Conservation (phyloP, 2,888 invertebrate species). For the Apamea epomidion region DNA sequence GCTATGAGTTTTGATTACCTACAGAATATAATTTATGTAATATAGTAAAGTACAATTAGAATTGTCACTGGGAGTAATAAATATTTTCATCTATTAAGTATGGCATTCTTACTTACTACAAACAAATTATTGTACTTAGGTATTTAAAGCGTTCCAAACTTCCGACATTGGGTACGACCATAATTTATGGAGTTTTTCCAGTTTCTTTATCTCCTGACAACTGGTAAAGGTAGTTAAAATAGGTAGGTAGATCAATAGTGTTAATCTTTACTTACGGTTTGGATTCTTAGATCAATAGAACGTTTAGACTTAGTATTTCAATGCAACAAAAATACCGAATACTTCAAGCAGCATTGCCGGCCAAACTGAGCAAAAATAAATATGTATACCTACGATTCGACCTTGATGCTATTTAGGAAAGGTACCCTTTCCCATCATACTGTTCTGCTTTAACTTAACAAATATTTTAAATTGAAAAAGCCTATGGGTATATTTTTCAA, state of each 20-base stretch:
- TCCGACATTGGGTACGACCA: too few relatives aligned
- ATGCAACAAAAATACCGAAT: neutral
- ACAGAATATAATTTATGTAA: neutral
- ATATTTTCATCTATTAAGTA: neutral
- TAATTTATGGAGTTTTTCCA: too few relatives aligned
- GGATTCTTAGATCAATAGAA: neutral
- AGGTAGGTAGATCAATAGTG: neutral
- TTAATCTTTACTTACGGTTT: conserved; percentile 22
- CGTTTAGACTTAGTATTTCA: too few relatives aligned
- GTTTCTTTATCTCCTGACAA: neutral
- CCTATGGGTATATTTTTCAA: neutral
- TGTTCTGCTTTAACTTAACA: too few relatives aligned
- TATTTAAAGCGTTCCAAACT: neutral
- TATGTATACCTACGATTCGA: neutral
- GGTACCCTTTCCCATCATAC: neutral
- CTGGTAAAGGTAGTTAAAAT: too few relatives aligned
- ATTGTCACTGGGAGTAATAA: neutral
- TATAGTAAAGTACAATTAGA: neutral
- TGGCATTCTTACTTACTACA: neutral
- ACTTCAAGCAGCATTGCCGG: conserved; percentile 1
- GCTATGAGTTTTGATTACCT: neutral
- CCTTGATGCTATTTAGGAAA: conserved; percentile 26
- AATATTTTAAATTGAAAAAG: neutral
- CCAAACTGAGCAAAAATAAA: conserved; percentile 25
- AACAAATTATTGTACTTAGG: neutral